Conservation (phyloP, 1,140 invertebrate genomes). For the Megalopta genalis region DNA sequence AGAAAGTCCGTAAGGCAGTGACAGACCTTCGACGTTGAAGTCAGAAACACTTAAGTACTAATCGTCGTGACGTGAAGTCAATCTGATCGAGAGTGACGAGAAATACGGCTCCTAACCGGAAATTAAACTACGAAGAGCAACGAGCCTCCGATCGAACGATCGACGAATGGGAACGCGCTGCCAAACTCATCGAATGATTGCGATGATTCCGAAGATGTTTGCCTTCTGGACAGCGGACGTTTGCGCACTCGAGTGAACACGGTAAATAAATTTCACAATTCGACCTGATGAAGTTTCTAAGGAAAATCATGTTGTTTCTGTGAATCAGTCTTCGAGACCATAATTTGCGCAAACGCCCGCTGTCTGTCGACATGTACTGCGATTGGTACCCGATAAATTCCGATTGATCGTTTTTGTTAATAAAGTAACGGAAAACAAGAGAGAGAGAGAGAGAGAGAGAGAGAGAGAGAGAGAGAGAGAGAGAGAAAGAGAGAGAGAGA, state of each 20-base stretch:
- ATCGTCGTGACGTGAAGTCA: background rate
- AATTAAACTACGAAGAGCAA: background rate
- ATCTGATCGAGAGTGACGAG: background rate
- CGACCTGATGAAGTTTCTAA: too few relatives aligned
- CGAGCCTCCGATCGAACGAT: background rate
- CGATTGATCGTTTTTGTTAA: background rate
- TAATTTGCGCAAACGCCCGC: background rate
- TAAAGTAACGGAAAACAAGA: too few relatives aligned
- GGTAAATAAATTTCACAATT: too few relatives aligned
- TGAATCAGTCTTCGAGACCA: too few relatives aligned
- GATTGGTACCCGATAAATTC: background rate
- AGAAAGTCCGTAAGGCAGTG: slow-evolving; percentile 21
- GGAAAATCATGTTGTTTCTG: too few relatives aligned
- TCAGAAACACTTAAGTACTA: slow-evolving; percentile 29
- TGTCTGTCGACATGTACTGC: background rate
- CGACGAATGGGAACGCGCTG: background rate
- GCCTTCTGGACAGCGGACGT: too few relatives aligned
- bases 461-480: too few relatives aligned
- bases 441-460: too few relatives aligned
- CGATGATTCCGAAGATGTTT: background rate
- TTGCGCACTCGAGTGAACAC: too few relatives aligned
- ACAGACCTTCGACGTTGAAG: background rate
- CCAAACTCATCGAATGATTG: background rate
- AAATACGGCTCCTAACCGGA: background rate
- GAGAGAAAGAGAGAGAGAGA: too few relatives aligned